Percentiles rank a stretch among this genome's conserved stretches.
phyloP scores from a whole-genome alignment of 2,113 vertebrate species.

The Cyanistes caeruleus region DNA sequence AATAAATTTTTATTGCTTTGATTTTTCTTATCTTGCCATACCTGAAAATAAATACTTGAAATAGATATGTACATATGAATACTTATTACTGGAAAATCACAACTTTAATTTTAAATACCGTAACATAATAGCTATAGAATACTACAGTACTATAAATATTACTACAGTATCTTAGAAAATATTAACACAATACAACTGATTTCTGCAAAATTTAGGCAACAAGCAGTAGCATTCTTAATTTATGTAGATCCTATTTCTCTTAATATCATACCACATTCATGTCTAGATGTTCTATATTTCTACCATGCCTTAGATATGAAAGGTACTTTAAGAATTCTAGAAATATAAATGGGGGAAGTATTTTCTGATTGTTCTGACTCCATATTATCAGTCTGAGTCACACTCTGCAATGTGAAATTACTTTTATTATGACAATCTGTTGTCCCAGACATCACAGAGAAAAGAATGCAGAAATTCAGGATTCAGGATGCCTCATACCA shows the following conservation, averaged over 20 bases:
- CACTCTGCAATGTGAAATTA: background rate
- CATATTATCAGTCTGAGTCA: background rate
- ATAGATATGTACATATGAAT: background rate
- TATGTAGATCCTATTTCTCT: background rate
- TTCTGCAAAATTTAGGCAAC: background rate
- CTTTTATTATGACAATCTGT: background rate
- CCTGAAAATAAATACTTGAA: background rate
- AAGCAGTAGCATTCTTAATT: background rate
- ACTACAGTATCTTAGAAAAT: background rate
- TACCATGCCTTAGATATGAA: background rate
- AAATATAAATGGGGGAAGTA: background rate
- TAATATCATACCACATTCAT: background rate
- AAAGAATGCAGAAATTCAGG: background rate
- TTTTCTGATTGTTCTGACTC: background rate
- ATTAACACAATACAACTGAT: background rate
- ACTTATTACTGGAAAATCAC: background rate
- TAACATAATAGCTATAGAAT: background rate
- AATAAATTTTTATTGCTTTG: background rate
- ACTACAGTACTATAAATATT: background rate
- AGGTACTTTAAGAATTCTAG: background rate
- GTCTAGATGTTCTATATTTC: background rate
- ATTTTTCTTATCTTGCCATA: background rate
- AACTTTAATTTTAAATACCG: background rate
- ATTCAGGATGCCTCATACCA: background rate
- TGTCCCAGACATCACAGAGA: background rate